A percentile compares a stretch with the other conserved stretches of the same genome.
Evolutionary conservation across 1,140 invertebrate genomes (phyloP).

Genomic region (Trachymyrmex septentrionalis): DNA sequence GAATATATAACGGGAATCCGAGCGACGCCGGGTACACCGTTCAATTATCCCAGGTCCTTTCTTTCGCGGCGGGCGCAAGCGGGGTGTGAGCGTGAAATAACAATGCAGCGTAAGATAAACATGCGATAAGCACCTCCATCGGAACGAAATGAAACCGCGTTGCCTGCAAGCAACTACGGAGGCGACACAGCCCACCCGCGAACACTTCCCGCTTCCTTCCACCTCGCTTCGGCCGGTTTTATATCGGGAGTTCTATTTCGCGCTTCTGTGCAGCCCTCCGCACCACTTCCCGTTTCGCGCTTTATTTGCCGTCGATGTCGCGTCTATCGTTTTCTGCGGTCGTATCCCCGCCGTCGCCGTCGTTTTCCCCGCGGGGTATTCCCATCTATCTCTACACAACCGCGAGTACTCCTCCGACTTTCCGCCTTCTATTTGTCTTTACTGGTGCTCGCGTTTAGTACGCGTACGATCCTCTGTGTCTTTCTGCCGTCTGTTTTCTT

Average conservation of each 20-base stretch:
- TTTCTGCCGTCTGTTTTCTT: neutral
- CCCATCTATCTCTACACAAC: conserved; percentile 1
- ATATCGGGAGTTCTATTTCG: conserved; percentile 27
- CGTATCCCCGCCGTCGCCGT: neutral
- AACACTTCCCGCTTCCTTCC: conserved; percentile 35
- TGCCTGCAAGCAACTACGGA: conserved; percentile 17
- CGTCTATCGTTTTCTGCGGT: conserved; percentile 44
- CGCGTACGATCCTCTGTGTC: neutral
- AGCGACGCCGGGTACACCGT: conserved; percentile 76
- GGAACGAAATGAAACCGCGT: conserved; percentile 80
- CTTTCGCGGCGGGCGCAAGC: conserved; percentile 68
- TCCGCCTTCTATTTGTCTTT: conserved; percentile 46
- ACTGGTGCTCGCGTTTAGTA: neutral
- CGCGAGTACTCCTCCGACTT: conserved; percentile 27
- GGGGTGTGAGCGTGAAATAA: conserved; percentile 75
- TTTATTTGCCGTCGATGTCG: conserved; percentile 60
- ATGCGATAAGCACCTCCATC: conserved; percentile 74
- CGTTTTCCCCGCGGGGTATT: conserved; percentile 34
- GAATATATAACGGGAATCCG: conserved; percentile 70
- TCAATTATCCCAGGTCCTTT: conserved; percentile 81
- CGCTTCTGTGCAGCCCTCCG: neutral
- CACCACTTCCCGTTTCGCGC: neutral
- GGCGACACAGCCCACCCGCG: conserved; percentile 50
- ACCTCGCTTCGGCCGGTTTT: conserved; percentile 39
- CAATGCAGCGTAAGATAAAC: conserved; percentile 83